These are phyloP conservation scores for Halocaridina rubra DNA, from an alignment of 2,888 invertebrate species.

Conservation along the genomic window DNA sequence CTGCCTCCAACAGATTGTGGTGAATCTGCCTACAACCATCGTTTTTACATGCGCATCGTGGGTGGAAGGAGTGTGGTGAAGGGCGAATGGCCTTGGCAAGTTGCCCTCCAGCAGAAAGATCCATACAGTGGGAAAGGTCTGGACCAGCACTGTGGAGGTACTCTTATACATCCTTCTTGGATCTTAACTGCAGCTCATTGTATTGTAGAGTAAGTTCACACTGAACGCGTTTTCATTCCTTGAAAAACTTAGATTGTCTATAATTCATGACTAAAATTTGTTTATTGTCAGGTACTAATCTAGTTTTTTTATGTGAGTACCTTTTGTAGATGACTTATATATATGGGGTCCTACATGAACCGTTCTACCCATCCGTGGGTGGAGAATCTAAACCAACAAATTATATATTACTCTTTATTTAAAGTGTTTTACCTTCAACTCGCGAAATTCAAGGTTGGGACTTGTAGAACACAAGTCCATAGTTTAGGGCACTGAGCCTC, in stretches of 20 bases:
- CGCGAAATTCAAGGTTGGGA: too few relatives aligned
- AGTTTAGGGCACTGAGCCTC: too few relatives aligned
- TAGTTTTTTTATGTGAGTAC: too few relatives aligned
- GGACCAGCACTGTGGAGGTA: conserved; percentile 65
- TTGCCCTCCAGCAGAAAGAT: conserved; percentile 64
- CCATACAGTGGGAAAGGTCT: conserved; percentile 58
- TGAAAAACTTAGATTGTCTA: too few relatives aligned
- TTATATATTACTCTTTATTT: neutral
- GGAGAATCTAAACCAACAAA: neutral
- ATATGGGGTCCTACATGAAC: too few relatives aligned
- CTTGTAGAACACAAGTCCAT: too few relatives aligned
- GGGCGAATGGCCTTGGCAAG: conserved; percentile 67
- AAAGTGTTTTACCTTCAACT: too few relatives aligned
- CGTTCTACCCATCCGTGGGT: too few relatives aligned
- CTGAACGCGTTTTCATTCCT: too few relatives aligned
- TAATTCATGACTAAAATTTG: too few relatives aligned
- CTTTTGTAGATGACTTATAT: too few relatives aligned
- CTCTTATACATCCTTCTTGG: conserved; percentile 62
- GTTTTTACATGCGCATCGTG: conserved; percentile 65
- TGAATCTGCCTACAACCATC: conserved; percentile 22
- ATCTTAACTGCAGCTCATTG: conserved; percentile 63
- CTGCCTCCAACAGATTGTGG: conserved; percentile 20
- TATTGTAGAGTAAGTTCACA: conserved; percentile 63
- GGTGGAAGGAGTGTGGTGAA: conserved; percentile 65
- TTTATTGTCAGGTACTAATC: too few relatives aligned